These are phyloP conservation scores for Linurgus olivaceus DNA, from an alignment of 2,797 vertebrate genomes.

Conservation along the genomic window DNA sequence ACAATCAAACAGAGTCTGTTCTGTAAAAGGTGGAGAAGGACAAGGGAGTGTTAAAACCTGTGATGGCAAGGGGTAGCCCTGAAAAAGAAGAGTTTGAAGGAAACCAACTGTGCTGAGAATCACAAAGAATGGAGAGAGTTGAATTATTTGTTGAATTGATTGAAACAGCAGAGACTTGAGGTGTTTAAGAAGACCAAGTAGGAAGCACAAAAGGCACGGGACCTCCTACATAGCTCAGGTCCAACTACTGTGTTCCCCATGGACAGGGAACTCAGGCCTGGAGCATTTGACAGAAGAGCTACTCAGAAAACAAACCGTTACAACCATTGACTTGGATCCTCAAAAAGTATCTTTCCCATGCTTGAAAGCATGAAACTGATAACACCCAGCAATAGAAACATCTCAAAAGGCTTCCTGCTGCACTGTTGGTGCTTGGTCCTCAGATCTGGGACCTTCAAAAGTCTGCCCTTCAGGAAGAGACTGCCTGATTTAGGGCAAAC, in stretches of 20 bases:
- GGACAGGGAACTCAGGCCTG: background rate
- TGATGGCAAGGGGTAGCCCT: background rate
- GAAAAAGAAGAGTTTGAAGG: background rate
- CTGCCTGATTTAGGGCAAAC: background rate
- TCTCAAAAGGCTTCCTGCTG: background rate
- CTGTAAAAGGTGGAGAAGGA: background rate
- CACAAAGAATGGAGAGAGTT: background rate
- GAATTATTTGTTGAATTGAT: background rate
- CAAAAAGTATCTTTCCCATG: background rate
- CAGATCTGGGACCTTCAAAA: background rate
- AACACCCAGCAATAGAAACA: background rate
- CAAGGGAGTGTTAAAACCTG: background rate
- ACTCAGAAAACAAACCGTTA: background rate
- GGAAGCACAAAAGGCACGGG: background rate
- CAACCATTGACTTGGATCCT: background rate
- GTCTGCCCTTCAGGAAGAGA: background rate
- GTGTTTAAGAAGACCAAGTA: background rate
- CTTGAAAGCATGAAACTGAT: background rate
- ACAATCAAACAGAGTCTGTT: background rate
- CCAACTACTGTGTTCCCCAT: accelerated
- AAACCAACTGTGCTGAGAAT: background rate
- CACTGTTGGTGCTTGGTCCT: background rate
- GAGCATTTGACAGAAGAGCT: background rate
- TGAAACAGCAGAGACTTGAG: background rate
- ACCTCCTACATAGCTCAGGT: background rate